A percentile compares a stretch with the other conserved stretches of the same genome.
These are phyloP conservation scores for Semibalanus balanoides DNA, from an alignment of 1,140 invertebrate genomes.

Conservation along the genomic window DNA sequence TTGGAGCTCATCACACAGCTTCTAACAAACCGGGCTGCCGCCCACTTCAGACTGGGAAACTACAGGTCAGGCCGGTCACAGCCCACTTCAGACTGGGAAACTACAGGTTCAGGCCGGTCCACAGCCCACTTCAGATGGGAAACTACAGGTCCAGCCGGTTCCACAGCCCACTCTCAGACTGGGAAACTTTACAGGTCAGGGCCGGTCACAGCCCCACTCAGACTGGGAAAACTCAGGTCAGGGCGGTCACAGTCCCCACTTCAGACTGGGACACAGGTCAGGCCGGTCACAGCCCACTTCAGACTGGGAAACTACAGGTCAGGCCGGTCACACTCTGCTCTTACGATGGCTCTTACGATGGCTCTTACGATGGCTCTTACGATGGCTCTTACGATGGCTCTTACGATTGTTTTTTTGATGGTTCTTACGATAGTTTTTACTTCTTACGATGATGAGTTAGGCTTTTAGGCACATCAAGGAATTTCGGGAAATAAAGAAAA, in stretches of 20 bases:
- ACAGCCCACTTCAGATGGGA: slow-evolving; percentile 45
- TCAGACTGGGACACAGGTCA: slow-evolving; percentile 49
- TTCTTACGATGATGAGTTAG: too few species aligned
- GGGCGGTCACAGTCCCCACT: too few species aligned
- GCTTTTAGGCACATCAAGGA: too few species aligned
- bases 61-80: neutral
- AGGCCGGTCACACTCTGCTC: too few species aligned
- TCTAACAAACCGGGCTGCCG: slow-evolving; percentile 80
- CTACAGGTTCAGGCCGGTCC: slow-evolving; percentile 13
- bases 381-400: too few species aligned
- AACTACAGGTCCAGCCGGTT: slow-evolving; percentile 43
- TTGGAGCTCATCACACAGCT: slow-evolving; percentile 59
- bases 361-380: too few species aligned
- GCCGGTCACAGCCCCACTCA: neutral
- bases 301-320: slow-evolving; percentile 53
- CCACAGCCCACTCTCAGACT: slow-evolving; percentile 8
- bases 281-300: slow-evolving; percentile 5
- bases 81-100: slow-evolving; percentile 53
- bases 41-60: slow-evolving; percentile 75
- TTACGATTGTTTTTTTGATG: too few species aligned
- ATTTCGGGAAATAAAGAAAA: too few species aligned
- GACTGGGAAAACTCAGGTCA: too few species aligned
- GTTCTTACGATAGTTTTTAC: too few species aligned
- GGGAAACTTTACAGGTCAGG: slow-evolving; percentile 3
- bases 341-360: too few species aligned